Evolutionary conservation across 2,797 vertebrate species (phyloP).

Genomic region (Tapirus indicus): DNA sequence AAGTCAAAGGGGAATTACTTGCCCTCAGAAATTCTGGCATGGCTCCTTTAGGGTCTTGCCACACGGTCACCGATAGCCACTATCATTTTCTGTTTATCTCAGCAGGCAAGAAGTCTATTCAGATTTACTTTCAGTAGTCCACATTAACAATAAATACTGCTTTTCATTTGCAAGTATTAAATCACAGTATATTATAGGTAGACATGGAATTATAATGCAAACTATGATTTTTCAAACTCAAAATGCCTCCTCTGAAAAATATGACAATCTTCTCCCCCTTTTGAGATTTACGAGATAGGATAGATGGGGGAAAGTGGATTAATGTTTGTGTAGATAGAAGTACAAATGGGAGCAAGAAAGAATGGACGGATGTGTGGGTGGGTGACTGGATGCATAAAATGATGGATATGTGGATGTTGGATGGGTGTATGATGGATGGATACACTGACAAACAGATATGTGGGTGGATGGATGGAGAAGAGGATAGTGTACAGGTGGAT

Average conservation of each 20-base stretch:
- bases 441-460: not conserved
- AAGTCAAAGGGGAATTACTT: not conserved
- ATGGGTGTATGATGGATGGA: not conserved
- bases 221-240: conserved; percentile 13
- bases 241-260: not conserved
- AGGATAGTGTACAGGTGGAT: not conserved
- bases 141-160: not conserved
- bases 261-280: not conserved
- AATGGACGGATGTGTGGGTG: no score
- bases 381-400: not conserved
- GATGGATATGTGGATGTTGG: not conserved
- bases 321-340: not conserved
- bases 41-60: not conserved
- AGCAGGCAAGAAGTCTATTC: not conserved
- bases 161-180: not conserved
- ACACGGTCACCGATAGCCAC: not conserved
- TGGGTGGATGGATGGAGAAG: not conserved
- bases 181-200: not conserved
- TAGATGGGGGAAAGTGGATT: not conserved
- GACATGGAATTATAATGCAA: not conserved
- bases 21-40: not conserved
- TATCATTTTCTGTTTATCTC: not conserved
- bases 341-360: not conserved
- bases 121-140: not conserved
- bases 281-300: not conserved